Conservation (phyloP, 2,113 vertebrate genomes). For the Holacanthus passer region DNA sequence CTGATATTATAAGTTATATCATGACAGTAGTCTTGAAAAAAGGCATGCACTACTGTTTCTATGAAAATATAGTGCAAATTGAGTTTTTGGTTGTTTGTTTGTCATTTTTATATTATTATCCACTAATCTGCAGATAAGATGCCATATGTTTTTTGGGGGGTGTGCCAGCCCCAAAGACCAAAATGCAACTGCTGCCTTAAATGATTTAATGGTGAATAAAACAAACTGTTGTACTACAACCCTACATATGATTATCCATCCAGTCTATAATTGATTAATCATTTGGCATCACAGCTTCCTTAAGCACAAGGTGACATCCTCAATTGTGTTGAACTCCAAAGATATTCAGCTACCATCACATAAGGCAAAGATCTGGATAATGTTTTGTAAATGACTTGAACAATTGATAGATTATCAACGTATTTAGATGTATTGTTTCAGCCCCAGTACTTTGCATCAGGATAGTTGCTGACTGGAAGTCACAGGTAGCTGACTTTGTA, state of each 20-base stretch:
- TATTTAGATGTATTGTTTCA: background rate
- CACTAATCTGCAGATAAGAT: slow-evolving; percentile 13
- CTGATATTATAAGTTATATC: background rate
- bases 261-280: background rate
- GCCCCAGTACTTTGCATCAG: background rate
- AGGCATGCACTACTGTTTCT: background rate
- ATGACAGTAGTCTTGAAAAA: background rate
- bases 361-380: background rate
- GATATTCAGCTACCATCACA: background rate
- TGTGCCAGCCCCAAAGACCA: background rate
- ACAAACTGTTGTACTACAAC: slow-evolving; percentile 5
- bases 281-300: background rate
- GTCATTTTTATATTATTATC: background rate
- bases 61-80: background rate
- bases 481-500: background rate
- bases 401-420: background rate
- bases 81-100: background rate
- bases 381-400: accelerated
- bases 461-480: background rate
- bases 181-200: slow-evolving; percentile 2
- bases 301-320: background rate
- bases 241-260: background rate
- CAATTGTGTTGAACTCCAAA: background rate
- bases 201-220: background rate
- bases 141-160: background rate